Evolutionary conservation across 30 jellyfish, hydroid and myxozoan species (phyloP), one percentile per base, ranked within the genome.

Genomic region (Aurelia sp.): DNA sequence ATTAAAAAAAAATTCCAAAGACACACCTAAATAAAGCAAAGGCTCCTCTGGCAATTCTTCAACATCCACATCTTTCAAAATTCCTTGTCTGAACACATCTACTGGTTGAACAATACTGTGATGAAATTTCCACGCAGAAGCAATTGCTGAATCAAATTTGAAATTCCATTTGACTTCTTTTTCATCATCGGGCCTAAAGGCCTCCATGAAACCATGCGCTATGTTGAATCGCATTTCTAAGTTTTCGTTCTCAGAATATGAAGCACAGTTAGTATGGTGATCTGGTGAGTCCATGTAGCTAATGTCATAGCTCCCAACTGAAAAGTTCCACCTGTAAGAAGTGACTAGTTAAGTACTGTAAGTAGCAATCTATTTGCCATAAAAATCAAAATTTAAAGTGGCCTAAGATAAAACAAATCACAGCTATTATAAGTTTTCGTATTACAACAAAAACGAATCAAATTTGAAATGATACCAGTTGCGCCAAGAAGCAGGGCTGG

Each of bases 241-340:
- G 48, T 66, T 59, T 23, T 22, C 41, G n/a, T 31, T 65, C 19
- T 48, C 76, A 0, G 59, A 62, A 51, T 81, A 71, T 55, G 57
- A 40, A 12, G 57, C 79, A 20, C 90, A 70, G 63, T 41, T 58
- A 11, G 66, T 52, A 8, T 16, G 59, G 66, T 73, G 96, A 61
- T 84, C 76, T 9, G 84, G 79, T 12, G 75, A 78, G 10, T 85
- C 96, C 72, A 74, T 51, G 60, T 84, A 80, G 22, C 91, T 97
- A 59, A 94, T 88, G 59, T 94, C 99, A 78, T 51, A 88, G 12
- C 71, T 81, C 3, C 97, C 99, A 30, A 94, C 99, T 37, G 99
- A 94, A 78, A 76, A 94, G 59, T 94, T 89, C 99, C 99, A 94
- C 87, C 98, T 93, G 75, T 13, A 78, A 19, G 17, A 33, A 55